Evolutionary conservation across 2,888 invertebrate genomes (phyloP).

Genomic region (Molorchus minor): DNA sequence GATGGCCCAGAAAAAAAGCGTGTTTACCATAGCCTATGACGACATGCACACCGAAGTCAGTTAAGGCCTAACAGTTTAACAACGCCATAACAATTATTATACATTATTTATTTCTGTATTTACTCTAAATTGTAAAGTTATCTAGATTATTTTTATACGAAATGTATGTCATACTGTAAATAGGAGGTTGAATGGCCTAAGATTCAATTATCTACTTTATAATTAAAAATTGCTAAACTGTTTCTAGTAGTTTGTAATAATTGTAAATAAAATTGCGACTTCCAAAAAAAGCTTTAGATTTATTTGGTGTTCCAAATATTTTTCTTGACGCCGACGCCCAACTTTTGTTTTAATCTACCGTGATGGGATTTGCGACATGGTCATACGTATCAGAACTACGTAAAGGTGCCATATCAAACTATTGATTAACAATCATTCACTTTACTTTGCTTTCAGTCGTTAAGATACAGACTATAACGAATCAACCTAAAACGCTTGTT

Average conservation of each 20-base stretch:
- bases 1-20: constrained; percentile 88
- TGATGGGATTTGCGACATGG: too few relatives aligned
- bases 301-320: too few relatives aligned
- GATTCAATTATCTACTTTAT: constrained; percentile 31
- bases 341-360: too few relatives aligned
- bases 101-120: constrained; percentile 24
- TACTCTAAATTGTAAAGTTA: constrained; percentile 29
- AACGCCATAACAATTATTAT: constrained; percentile 65
- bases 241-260: constrained; percentile 2
- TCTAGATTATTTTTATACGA: constrained; percentile 38
- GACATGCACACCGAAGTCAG: constrained; percentile 88
- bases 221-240: constrained; percentile 6
- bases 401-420: too few relatives aligned
- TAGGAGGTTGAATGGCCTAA: constrained; percentile 38
- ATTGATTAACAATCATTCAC: too few relatives aligned
- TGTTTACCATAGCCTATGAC: constrained; percentile 92
- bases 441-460: too few relatives aligned
- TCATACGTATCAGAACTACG: too few relatives aligned
- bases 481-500: too few relatives aligned
- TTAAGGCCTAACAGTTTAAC: constrained; percentile 82
- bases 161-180: constrained; percentile 41
- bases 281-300: too few relatives aligned
- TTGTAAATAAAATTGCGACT: too few relatives aligned
- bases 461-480: too few relatives aligned
- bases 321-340: too few relatives aligned